Base-by-base conservation (phyloP, 2,888 invertebrate species). In the Drosophila paramelanica region DNA sequence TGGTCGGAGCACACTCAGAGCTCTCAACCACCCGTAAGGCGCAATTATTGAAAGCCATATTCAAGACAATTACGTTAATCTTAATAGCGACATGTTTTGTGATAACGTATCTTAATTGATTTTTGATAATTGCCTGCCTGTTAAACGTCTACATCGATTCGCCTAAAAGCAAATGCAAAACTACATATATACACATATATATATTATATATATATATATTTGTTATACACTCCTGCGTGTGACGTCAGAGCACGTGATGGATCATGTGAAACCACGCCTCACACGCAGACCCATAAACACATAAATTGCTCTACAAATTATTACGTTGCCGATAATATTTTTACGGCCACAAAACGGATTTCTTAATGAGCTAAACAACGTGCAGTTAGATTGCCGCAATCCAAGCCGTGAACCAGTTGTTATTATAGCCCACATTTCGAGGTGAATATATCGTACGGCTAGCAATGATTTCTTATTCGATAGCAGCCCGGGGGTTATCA, bases 201-300 rank as follows among this genome's bases (percentile, higher is more conserved):
- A 45, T 4, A 39, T 2, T 10, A 2, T 10, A 64, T 27, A 25
- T 11, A 17, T 5, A 42, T 14, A 14, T 47, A 25, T 38, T 5
- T 13, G 11, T 5, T 27, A 7, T 2, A 62, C 31, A n/a, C 13
- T 14, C 5, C 39, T 31, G 59, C n/a, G 10, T 50, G 64, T 90
- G 88, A 89, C 82, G 88, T 80, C 81, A 80, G 72, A 85, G 86
- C 88, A 88, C 86, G 90, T 89, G 88, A 89, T 90, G 71, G 89
- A 89, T 89, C 88, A 89, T 89, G 76, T 86, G 85, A 39, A 74
- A 39, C 60, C 59, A 57, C 13, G 17, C n/a, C 60, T 7, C 64
- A 23, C 52, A 38, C 39, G 36, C 31, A 36, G 20, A 23, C 42
- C 49, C 25, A 23, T 23, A 46, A 42, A 43, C 42, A 41, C 64